Percentiles rank a stretch among this genome's conserved stretches.
phyloP scores from a whole-genome alignment of 2,888 invertebrate species.

The Sylvicola cinctus region DNA sequence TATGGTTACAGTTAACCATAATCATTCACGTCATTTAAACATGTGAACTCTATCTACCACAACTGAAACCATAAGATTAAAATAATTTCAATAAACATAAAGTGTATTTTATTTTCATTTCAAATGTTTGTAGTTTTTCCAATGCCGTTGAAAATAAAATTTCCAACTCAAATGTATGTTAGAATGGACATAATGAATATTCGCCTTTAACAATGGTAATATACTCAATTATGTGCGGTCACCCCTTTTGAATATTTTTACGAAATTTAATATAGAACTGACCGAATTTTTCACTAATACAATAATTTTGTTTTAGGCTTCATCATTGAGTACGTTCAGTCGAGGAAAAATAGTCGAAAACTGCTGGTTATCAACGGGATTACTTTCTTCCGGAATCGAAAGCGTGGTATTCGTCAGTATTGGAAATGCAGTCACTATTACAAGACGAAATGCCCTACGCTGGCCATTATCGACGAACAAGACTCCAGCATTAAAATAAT shows the following conservation, averaged over 20 bases:
- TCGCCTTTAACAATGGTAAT: no score
- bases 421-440: conserved; percentile 27
- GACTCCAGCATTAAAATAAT: conserved; percentile 19
- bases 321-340: conserved; percentile 24
- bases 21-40: conserved; percentile 11
- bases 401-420: conserved; percentile 23
- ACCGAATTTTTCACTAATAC: no score
- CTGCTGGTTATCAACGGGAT: conserved; percentile 24
- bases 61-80: no score
- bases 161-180: not conserved
- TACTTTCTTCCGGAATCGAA: conserved; percentile 25
- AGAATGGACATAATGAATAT: not conserved
- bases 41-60: no score
- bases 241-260: no score
- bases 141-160: no score
- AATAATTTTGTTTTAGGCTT: conserved; percentile 14
- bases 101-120: conserved; percentile 1
- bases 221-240: no score
- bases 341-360: conserved; percentile 25
- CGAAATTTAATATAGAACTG: no score
- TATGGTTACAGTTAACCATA: conserved; percentile 16
- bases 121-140: no score
- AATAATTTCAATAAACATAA: not conserved
- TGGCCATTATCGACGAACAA: conserved; percentile 23
- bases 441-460: conserved; percentile 25